phyloP scores from a whole-genome alignment of 1,140 invertebrate genomes.

The Zaprionus tsacasi region DNA sequence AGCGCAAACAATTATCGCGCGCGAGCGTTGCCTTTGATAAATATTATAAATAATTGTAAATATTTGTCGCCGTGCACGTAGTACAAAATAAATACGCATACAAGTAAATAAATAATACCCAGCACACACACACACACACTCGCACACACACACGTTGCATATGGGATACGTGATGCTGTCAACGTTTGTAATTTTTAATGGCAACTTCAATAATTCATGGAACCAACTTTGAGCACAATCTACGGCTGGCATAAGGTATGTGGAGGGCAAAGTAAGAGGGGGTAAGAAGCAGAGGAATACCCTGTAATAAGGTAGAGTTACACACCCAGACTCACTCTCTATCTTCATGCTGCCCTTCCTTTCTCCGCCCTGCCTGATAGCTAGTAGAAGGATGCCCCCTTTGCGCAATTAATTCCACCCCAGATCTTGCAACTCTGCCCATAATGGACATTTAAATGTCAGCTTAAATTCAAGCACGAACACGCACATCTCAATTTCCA shows the following conservation, averaged over 20 bases:
- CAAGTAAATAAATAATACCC: constrained; percentile 50
- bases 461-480: constrained; percentile 28
- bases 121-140: constrained; percentile 22
- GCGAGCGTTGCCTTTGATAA: constrained; percentile 50
- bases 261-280: background rate
- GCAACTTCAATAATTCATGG: constrained; percentile 69
- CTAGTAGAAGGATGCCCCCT: background rate
- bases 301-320: background rate
- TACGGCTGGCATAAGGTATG: constrained; percentile 4
- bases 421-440: background rate
- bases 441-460: constrained; percentile 58
- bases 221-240: constrained; percentile 44
- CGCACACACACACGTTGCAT: constrained; percentile 17
- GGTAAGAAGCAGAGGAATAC: background rate
- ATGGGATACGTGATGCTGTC: constrained; percentile 61
- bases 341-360: background rate
- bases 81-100: constrained; percentile 66
- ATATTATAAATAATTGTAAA: constrained; percentile 79
- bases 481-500: constrained; percentile 41
- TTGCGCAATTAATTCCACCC: background rate
- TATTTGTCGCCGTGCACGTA: constrained; percentile 75
- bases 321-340: background rate
- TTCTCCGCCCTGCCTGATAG: background rate
- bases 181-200: constrained; percentile 77
- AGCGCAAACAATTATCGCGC: constrained; percentile 56